These are phyloP conservation scores for Nansenia antarctica DNA, from an alignment of 2,113 vertebrate genomes.

Conservation along the genomic window DNA sequence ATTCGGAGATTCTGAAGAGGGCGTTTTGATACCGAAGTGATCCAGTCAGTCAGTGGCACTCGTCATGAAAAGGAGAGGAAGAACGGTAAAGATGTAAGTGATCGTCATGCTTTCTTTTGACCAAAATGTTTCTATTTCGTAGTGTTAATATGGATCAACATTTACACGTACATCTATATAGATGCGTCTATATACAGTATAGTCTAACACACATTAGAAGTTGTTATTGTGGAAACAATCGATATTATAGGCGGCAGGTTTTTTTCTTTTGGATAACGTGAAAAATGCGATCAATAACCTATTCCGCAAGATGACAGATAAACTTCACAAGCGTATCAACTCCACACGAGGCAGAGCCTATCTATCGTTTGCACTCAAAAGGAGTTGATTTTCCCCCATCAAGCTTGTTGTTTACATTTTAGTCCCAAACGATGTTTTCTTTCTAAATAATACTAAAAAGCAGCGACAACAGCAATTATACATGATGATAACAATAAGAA, in stretches of 20 bases:
- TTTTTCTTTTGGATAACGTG: background rate
- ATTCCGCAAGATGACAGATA: slow-evolving; percentile 17
- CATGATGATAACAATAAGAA: background rate
- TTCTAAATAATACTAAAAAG: too few species aligned
- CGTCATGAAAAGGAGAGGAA: slow-evolving; percentile 48
- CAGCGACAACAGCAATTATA: background rate
- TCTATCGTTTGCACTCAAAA: slow-evolving; percentile 8
- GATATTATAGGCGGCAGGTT: too few species aligned
- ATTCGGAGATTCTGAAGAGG: background rate
- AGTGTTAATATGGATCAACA: background rate
- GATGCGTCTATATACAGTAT: background rate
- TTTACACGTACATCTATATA: background rate
- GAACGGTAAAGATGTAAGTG: slow-evolving; percentile 58
- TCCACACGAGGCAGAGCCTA: slow-evolving; percentile 9
- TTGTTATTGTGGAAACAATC: background rate
- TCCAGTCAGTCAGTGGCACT: background rate
- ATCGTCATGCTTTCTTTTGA: background rate
- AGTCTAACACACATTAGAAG: too few species aligned
- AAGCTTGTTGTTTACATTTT: slow-evolving; percentile 14
- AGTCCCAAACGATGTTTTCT: too few species aligned
- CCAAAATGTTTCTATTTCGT: background rate
- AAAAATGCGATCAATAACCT: background rate
- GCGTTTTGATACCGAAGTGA: background rate
- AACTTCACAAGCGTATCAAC: slow-evolving; percentile 40
- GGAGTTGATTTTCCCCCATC: slow-evolving; percentile 23